Evolutionary conservation across 2,888 invertebrate genomes (phyloP).

Genomic region (Hydriomena furcata): DNA sequence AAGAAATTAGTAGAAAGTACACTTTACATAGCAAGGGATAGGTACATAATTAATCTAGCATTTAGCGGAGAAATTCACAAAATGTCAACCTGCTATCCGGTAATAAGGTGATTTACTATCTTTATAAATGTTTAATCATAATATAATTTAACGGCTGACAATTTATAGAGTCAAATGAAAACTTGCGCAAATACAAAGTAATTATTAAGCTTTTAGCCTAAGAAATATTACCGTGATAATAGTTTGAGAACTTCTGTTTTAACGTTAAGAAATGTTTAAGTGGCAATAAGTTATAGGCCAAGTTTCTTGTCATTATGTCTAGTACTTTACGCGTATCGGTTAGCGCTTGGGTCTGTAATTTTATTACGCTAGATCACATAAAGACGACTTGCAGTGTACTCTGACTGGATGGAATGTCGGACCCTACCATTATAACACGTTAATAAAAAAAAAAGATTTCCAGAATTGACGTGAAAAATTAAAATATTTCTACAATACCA

Average conservation of each 20-base stretch:
- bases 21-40: conserved; percentile 15
- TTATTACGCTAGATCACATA: conserved; percentile 48
- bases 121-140: conserved; percentile 23
- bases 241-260: conserved; percentile 14
- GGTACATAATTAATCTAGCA: conserved; percentile 19
- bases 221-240: conserved; percentile 15
- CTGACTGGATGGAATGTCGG: conserved; percentile 14
- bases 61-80: conserved; percentile 23
- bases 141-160: conserved; percentile 28
- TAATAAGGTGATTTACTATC: conserved; percentile 19
- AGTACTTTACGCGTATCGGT: conserved; percentile 23
- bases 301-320: conserved; percentile 6
- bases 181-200: conserved; percentile 31
- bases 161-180: conserved; percentile 33
- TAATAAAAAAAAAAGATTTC: no score
- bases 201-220: conserved; percentile 17
- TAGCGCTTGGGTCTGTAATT: conserved; percentile 42
- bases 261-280: conserved; percentile 5
- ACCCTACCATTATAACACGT: no score
- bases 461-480: no score
- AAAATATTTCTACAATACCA: no score
- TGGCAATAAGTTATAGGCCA: background rate
- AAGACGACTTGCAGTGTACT: conserved; percentile 13
- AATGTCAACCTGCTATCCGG: conserved; percentile 14
- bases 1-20: conserved; percentile 27